phyloP scores from a whole-genome alignment of 2,888 invertebrate species.

The Zelleria hepariella region DNA sequence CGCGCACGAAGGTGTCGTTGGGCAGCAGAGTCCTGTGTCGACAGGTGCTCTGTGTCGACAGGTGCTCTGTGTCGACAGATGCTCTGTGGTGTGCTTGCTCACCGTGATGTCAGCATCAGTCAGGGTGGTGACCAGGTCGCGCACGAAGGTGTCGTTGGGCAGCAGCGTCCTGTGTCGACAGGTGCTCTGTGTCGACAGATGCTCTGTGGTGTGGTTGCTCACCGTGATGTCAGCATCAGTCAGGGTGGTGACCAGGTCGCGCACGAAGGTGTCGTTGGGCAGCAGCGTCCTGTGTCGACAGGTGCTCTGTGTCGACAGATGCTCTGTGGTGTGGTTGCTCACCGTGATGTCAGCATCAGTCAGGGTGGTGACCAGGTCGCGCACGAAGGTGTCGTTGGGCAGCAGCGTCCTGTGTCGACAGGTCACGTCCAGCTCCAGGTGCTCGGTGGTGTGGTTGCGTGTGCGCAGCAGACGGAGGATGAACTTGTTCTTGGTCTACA shows the following conservation, averaged over 20 bases:
- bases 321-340: not conserved
- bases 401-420: constrained; percentile 39
- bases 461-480: constrained; percentile 39
- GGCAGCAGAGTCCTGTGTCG: constrained; percentile 40
- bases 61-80: no score
- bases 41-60: constrained; percentile 20
- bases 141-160: constrained; percentile 53
- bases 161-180: constrained; percentile 40
- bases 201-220: no score
- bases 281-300: no score
- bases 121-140: constrained; percentile 51
- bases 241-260: no score
- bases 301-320: no score
- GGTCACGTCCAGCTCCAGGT: constrained; percentile 48
- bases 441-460: constrained; percentile 34
- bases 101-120: constrained; percentile 54
- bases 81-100: no score
- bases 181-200: not conserved
- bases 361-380: constrained; percentile 51
- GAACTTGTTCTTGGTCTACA: constrained; percentile 63
- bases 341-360: constrained; percentile 54
- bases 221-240: no score
- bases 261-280: not conserved
- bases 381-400: constrained; percentile 53
- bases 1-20: constrained; percentile 53